Base-by-base conservation (phyloP, 1,140 invertebrate species). In the Tetramorium alpestre region DNA sequence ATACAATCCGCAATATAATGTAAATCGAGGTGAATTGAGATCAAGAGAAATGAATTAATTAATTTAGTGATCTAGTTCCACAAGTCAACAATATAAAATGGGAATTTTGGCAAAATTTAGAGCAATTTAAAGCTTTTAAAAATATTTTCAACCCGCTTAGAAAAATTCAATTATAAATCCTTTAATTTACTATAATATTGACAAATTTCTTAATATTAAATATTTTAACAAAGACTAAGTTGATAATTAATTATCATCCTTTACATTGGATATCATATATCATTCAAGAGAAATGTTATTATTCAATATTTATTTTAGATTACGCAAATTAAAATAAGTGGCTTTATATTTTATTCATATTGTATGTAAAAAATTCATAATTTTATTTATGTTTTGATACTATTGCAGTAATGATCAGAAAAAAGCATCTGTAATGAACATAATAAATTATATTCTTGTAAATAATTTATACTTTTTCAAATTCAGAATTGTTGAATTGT, bases 41-140 rank as follows among this genome's bases (percentile, higher is more conserved):
- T 82, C 18, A 72, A 82, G 44, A 78, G 13, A 13, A 60, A 60
- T 72, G 7, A 82, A 58, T 82, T 56, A 58, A 41, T 10, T 16
- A 13, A 47, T 82, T 56, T 51, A 41, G n/a, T 72, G 67, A 60
- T 47, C 67, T 58, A 47, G 51, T 82, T 82, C 22, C 72, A 73
- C 28, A 38, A 33, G 18, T 47, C 13, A 28, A 82, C 25, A 72
- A 60, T 38, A 16, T 18, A 47, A 47, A 44, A 2, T 41, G 8
- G 7, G 58, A 10, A 22, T 22, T n/a, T 22, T 38, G 4, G 22
- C 11, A 75, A 75, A 22, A 41, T 75, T 38, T 33, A 44, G 2
- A 49, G 47, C 8, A 64, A 16, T 6, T n/a, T 22, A 13, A 77
- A 28, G 33, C 38, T 70, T 28, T 3, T 5, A 16, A 73, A 33